phyloP scores from a whole-genome alignment of 2,113 vertebrate species.

The Anarhynchus alexandrinus region DNA sequence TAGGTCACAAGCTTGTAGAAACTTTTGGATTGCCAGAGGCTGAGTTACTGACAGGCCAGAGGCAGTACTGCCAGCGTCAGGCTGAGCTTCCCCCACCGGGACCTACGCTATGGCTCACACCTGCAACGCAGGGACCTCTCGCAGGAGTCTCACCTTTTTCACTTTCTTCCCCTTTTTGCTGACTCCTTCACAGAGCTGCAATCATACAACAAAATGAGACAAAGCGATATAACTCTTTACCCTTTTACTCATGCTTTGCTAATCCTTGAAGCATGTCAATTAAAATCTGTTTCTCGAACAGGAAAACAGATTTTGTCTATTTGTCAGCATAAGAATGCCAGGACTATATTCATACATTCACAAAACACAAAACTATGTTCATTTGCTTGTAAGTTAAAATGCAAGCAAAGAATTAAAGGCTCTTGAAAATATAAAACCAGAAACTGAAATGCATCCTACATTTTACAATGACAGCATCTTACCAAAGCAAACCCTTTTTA shows the following conservation, averaged over 20 bases:
- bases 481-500: background rate
- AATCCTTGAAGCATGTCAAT: background rate
- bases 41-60: background rate
- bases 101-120: background rate
- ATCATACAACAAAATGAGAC: background rate
- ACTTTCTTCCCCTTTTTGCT: background rate
- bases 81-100: background rate
- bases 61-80: background rate
- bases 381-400: background rate
- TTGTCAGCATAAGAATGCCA: background rate
- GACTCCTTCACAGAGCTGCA: background rate
- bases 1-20: background rate
- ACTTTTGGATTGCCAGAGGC: background rate
- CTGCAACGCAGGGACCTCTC: background rate
- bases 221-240: background rate
- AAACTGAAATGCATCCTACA: background rate
- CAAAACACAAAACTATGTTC: accelerated
- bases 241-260: background rate
- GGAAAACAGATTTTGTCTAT: background rate
- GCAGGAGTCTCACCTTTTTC: no score
- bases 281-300: background rate
- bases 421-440: background rate
- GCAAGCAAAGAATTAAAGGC: background rate
- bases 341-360: background rate
- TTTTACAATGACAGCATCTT: background rate